These are phyloP conservation scores for Cheilosia variabilis DNA, from an alignment of 2,888 invertebrate species.

Conservation along the genomic window DNA sequence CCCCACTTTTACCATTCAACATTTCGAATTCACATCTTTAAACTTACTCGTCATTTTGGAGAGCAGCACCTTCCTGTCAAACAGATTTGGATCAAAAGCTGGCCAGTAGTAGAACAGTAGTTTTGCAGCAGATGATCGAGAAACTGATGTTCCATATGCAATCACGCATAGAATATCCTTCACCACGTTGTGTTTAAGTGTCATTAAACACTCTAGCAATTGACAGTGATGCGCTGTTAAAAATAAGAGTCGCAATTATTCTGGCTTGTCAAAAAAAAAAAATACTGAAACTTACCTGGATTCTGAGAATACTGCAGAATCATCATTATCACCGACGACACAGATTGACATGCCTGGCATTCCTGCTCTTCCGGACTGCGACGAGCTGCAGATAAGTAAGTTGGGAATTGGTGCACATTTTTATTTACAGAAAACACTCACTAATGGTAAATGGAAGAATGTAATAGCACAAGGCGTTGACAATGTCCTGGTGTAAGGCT, in stretches of 20 bases:
- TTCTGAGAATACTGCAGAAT: slow-evolving; percentile 98
- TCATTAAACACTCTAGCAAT: slow-evolving; percentile 97
- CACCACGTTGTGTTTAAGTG: slow-evolving; percentile 94
- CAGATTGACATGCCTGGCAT: slow-evolving; percentile 92
- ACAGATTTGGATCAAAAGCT: slow-evolving; percentile 96
- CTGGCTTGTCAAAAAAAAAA: slow-evolving; percentile 10
- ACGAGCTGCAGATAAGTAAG: slow-evolving; percentile 85
- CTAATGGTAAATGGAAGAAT: slow-evolving; percentile 98
- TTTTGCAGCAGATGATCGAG: slow-evolving; percentile 97
- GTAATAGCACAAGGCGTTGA: slow-evolving; percentile 97
- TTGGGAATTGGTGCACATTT: slow-evolving; percentile 16
- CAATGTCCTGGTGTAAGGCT: slow-evolving; percentile 95
- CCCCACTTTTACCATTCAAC: no score
- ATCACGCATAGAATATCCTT: slow-evolving; percentile 97
- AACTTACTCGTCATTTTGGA: slow-evolving; percentile 93
- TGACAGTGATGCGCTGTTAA: slow-evolving; percentile 96
- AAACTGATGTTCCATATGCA: slow-evolving; percentile 97
- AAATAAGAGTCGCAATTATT: background rate
- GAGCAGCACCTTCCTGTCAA: slow-evolving; percentile 94
- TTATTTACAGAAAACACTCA: slow-evolving; percentile 85
- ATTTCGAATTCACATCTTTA: background rate
- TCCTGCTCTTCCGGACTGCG: slow-evolving; percentile 89
- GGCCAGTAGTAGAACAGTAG: slow-evolving; percentile 99
- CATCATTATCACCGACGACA: slow-evolving; percentile 98
- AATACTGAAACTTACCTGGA: slow-evolving; percentile 87